These are phyloP conservation scores for Tachina lurida DNA, from an alignment of 2,888 invertebrate species.

Conservation along the genomic window DNA sequence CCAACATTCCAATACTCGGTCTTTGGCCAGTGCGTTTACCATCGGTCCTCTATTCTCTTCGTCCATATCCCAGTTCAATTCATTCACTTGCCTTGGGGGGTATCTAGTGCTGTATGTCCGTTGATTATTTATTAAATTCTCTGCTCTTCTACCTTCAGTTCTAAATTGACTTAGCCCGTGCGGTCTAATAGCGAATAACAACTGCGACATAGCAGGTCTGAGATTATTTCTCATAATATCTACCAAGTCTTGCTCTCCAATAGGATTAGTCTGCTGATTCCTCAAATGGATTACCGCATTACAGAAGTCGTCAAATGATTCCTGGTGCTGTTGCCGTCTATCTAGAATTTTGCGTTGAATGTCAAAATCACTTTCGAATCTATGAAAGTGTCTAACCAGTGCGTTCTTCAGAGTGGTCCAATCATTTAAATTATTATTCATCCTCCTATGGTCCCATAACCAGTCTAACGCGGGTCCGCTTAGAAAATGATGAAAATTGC, in stretches of 20 bases:
- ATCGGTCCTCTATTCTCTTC: too few relatives aligned
- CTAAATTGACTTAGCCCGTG: constrained; percentile 1
- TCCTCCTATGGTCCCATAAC: too few relatives aligned
- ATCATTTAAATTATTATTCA: too few relatives aligned
- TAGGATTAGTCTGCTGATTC: neutral
- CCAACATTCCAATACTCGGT: neutral
- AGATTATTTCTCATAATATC: constrained; percentile 3
- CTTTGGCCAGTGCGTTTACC: neutral
- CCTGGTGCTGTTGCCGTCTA: too few relatives aligned
- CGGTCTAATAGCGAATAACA: neutral
- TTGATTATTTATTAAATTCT: constrained; percentile 14
- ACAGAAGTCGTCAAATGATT: too few relatives aligned
- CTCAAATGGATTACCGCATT: too few relatives aligned
- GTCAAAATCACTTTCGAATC: too few relatives aligned
- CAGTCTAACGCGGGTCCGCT: too few relatives aligned
- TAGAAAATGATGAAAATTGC: too few relatives aligned
- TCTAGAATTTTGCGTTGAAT: too few relatives aligned
- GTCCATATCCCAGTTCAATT: neutral
- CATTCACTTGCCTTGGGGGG: neutral
- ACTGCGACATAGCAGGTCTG: neutral
- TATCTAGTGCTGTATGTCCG: neutral
- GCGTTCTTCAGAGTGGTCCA: too few relatives aligned
- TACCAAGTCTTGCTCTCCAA: neutral
- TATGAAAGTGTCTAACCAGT: too few relatives aligned
- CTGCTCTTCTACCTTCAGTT: constrained; percentile 18